Percentiles rank a stretch among this genome's conserved stretches.
Evolutionary conservation across 2,888 invertebrate species (phyloP).

Genomic region (Adelphocoris suturalis): DNA sequence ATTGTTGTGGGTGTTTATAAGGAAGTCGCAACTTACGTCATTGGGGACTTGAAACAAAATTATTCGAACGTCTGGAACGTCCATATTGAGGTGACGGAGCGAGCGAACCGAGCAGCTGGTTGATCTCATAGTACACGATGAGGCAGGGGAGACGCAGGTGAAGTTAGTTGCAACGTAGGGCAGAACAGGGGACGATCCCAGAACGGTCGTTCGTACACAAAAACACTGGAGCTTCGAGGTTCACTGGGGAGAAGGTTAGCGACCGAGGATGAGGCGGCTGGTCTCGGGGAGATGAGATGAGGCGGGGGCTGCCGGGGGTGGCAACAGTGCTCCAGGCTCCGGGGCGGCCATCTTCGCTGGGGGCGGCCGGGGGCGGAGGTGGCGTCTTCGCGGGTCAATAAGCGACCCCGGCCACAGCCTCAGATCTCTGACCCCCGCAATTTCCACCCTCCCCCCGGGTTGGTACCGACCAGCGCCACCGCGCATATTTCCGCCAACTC

Average conservation of each 20-base stretch:
- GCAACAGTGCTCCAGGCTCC: constrained; percentile 39
- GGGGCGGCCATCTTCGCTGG: constrained; percentile 12
- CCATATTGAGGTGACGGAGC: neutral
- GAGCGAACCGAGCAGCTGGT: neutral
- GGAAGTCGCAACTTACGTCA: neutral
- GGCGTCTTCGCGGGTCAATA: neutral
- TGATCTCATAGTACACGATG: neutral
- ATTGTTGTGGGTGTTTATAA: neutral
- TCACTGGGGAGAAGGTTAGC: constrained; percentile 50
- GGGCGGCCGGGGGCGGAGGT: neutral
- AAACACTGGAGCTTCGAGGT: constrained; percentile 6
- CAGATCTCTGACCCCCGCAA: no score
- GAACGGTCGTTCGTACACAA: constrained; percentile 22
- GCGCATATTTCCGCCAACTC: no score
- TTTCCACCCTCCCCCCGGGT: no score
- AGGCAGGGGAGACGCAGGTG: neutral
- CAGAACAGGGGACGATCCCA: neutral
- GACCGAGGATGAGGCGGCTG: neutral
- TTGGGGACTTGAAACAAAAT: neutral
- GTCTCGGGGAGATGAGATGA: constrained; percentile 1
- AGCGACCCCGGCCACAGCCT: neutral
- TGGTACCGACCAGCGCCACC: no score
- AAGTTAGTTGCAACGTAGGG: neutral
- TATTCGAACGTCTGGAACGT: neutral
- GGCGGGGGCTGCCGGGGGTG: constrained; percentile 16